Percentiles rank a stretch among this genome's conserved stretches.
Conservation (phyloP, 2,113 vertebrate genomes). For the Bubo blakistoni region DNA sequence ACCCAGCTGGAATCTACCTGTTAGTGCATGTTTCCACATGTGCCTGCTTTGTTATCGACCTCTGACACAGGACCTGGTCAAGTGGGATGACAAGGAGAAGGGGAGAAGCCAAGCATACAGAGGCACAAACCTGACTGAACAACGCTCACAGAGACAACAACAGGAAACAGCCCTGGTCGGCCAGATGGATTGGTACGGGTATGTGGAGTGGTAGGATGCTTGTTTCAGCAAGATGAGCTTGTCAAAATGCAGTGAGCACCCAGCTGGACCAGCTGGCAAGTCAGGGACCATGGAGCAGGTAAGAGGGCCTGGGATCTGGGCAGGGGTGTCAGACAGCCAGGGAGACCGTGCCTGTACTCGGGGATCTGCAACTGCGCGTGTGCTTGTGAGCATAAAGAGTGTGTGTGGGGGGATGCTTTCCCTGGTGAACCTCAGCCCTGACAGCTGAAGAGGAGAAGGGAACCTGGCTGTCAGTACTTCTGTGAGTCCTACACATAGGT, state of each 20-base stretch:
- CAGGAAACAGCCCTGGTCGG: background rate
- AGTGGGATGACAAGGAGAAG: background rate
- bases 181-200: background rate
- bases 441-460: background rate
- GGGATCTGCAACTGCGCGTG: background rate
- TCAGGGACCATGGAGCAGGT: background rate
- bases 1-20: background rate
- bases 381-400: background rate
- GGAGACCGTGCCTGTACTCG: background rate
- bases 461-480: background rate
- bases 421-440: background rate
- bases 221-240: background rate
- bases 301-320: background rate
- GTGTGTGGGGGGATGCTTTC: too few relatives aligned
- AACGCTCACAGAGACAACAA: background rate
- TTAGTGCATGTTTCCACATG: background rate
- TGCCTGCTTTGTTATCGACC: rapidly evolving
- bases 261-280: background rate
- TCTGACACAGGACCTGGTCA: background rate
- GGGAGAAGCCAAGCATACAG: background rate
- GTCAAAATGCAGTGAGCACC: background rate
- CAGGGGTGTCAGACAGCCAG: background rate
- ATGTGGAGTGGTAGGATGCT: rapidly evolving
- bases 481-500: background rate
- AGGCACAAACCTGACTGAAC: rapidly evolving